Evolutionary conservation across 2,888 invertebrate genomes (phyloP), one percentile per base, ranked within the genome.

Genomic region (Drosophila demipolita): DNA sequence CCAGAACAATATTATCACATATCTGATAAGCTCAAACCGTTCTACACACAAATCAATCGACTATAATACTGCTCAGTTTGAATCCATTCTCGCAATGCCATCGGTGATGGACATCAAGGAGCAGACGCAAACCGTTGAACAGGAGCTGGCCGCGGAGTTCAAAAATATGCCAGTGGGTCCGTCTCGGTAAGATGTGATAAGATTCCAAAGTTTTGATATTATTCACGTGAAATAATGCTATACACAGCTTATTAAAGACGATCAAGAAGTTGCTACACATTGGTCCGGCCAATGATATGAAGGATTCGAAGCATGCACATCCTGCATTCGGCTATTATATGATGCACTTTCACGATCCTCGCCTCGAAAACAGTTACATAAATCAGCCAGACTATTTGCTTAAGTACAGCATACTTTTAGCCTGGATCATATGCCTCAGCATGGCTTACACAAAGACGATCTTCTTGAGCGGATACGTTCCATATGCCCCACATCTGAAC

Each of bases 101-200:
- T 8, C 23, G 5, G 1, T 6, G 20, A 6, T 6, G 8, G 12
- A 42, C 9, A n/a, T 2, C 20, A 1, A 3, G 12, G 42, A 45
- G 3, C 3, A 17, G 26, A 32, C 38, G 3, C 26, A 17, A 15
- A 20, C 9, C 11, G 6, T 91, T 0, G 88, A 96, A 83, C 94
- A 95, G 2, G 96, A 96, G 89, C 96, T 98, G 96, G 95, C 95
- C 45, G 94, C 95, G 40, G 96, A 96, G 77, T 96, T 98, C 68
- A 95, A 96, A 75, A 95, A 95, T 77, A 97, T 98, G 96, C 96
- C 96, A 2, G 95, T 97, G 67, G 96, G 96, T 73, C 96, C 96
- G 91, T 94, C 94, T 92, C 95, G 95, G 96, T 96, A 92, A 94
- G 94, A 23, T 1, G 29, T 12, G 9, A 7, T n/a, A 38, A 38